phyloP scores from a whole-genome alignment of 2,888 invertebrate species.

The Rotaria macrura region DNA sequence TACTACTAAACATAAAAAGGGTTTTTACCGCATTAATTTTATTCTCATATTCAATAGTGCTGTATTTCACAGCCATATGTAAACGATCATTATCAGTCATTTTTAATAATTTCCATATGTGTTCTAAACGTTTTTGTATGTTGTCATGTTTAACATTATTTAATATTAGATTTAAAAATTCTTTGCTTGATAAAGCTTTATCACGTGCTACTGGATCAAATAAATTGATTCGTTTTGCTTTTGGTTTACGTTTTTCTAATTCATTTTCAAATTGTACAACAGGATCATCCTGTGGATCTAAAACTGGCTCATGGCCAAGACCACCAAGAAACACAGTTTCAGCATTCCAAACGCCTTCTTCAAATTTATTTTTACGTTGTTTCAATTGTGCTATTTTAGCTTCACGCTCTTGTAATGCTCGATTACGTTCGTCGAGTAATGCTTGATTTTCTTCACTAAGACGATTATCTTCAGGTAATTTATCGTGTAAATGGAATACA shows the following conservation, averaged over 20 bases:
- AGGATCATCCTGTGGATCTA: conserved; percentile 38
- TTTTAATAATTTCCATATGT: conserved; percentile 44
- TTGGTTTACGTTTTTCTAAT: conserved; percentile 26
- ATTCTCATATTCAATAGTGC: conserved; percentile 41
- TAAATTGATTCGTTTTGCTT: conserved; percentile 24
- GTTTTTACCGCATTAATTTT: conserved; percentile 41
- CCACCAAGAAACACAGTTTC: conserved; percentile 47
- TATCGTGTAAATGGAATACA: conserved; percentile 48
- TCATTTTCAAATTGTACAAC: conserved; percentile 24
- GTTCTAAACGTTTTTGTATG: conserved; percentile 45
- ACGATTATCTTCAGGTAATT: conserved; percentile 42
- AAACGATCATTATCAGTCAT: conserved; percentile 46
- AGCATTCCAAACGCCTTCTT: conserved; percentile 48
- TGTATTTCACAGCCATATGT: conserved; percentile 50
- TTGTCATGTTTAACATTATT: conserved; percentile 6
- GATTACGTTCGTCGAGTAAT: conserved; percentile 24
- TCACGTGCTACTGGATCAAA: conserved; percentile 26
- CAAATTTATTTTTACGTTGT: conserved; percentile 42
- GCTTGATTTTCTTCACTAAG: conserved; percentile 23
- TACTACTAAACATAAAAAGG: no score
- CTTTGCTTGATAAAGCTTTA: neutral
- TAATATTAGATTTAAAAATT: neutral
- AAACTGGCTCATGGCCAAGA: conserved; percentile 43
- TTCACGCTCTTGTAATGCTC: conserved; percentile 23
- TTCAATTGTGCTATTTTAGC: conserved; percentile 41